Evolutionary conservation across 1,140 invertebrate species (phyloP), one percentile per base, ranked within the genome.

Genomic region (Mercenaria mercenaria): DNA sequence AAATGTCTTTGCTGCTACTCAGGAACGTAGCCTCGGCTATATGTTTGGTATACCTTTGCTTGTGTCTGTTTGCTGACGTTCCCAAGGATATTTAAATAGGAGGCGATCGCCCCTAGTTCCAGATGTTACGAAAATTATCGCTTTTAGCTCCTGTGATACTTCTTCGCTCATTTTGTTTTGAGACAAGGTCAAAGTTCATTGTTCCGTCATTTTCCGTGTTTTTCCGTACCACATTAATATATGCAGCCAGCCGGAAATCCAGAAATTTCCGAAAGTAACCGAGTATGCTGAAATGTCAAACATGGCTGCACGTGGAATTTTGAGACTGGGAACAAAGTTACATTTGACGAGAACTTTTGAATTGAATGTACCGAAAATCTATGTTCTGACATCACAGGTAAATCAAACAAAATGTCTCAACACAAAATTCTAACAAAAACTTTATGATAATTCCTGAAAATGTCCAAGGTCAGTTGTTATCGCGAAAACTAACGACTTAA

Each of bases 111-210:
- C 72, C 13, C 84, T n/a, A 6, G 84, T 87, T 6, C 84, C 84
- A 61, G 84, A 87, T 23, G 84, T 87, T n/a, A 87, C 84, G 15
- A 87, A 67, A 43, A 87, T 77, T 11, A 87, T 79, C 1, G 82
- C 72, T n/a, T 64, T 29, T 13, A 85, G 29, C 50, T 85, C 82
- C 13, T 72, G 61, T 20, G 18, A 34, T 41, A 43, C 80, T 41
- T 82, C 80, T 43, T 67, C 80, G 29, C 76, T 79, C 76, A 79
- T 79, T 37, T 43, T n/a, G n/a, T n/a, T n/a, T n/a, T n/a, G n/a
- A n/a, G n/a, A n/a, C n/a, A n/a, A n/a, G n/a, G n/a, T n/a, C n/a
- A n/a, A n/a, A n/a, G n/a, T n/a, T n/a, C n/a, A n/a, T n/a, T n/a
- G n/a, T n/a, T n/a, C n/a, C n/a, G n/a, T n/a, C n/a, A n/a, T n/a